Evolutionary conservation across 2,888 invertebrate genomes (phyloP), one percentile per base, ranked within the genome.

Genomic region (Selenia dentaria): DNA sequence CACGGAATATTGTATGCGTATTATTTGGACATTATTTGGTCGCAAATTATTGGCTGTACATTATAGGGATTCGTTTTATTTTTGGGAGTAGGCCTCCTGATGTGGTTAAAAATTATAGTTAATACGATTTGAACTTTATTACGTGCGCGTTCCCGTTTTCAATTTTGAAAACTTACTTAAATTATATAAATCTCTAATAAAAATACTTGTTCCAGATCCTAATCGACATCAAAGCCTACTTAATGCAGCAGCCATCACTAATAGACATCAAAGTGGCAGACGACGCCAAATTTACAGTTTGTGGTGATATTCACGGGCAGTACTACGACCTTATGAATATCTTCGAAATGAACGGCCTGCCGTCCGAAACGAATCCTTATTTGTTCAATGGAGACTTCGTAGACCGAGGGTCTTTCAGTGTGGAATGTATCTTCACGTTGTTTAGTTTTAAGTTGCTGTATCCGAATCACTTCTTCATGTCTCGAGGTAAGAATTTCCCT

Each of bases 361-460:
- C 99, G 4, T 98, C 98, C 0, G 94, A 96, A 76, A 94, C 94
- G 16, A 99, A 99, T 91, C 99, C 99, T 38, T 99, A 99, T 89
- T 91, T 99, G 61, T 99, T 99, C 85, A 99, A 99, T 83, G 99
- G 99, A 49, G 99, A 99, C 90, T 99, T 99, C 83, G 99, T 99
- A 10, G 99, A 99, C 85, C 92, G 99, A 86, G 99, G 99, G 8
- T 99, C 99, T 0, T 99, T 99, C 83, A 99, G 99, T 22, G 99
- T 99, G 18, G 99, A 99, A 90, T 99, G 99, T 79, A 99, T 99
- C 74, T 98, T 99, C 77, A 97, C 97, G 5, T 90, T 99, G 55
- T 98, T 99, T 82, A 97, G 98, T 54, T 99, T 97, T 87, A 99
- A 99, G 83, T 91, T 99, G 53, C 91, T 99, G 34, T 99, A 95